phyloP scores from a whole-genome alignment of 2,113 vertebrate species.

The pig (Sus scrofa) region T2T-Sscrofa CM000816.6:39079501-39080000 shows the following conservation, averaged over 20 bases:
- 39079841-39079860: not conserved
- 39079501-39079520: constrained; percentile 33
- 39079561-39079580: not conserved
- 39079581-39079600: not conserved
- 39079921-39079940: not conserved
- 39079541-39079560: not conserved
- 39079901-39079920: not conserved
- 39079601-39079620: not conserved
- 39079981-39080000: not conserved
- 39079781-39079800: too few relatives aligned
- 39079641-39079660: not conserved
- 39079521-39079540: not conserved
- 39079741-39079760: not conserved
- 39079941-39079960: not conserved
- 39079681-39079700: not conserved
- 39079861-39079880: not conserved
- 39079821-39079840: not conserved
- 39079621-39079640: not conserved
- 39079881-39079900: not conserved
- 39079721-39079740: not conserved
- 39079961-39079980: not conserved
- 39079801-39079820: not conserved
- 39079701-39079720: not conserved
- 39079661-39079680: not conserved
- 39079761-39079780: fast-evolving